Evolutionary conservation across 2,113 vertebrate species (phyloP), one percentile per base, ranked within the genome.

Genomic region (Pseudopodoces humilis): DNA sequence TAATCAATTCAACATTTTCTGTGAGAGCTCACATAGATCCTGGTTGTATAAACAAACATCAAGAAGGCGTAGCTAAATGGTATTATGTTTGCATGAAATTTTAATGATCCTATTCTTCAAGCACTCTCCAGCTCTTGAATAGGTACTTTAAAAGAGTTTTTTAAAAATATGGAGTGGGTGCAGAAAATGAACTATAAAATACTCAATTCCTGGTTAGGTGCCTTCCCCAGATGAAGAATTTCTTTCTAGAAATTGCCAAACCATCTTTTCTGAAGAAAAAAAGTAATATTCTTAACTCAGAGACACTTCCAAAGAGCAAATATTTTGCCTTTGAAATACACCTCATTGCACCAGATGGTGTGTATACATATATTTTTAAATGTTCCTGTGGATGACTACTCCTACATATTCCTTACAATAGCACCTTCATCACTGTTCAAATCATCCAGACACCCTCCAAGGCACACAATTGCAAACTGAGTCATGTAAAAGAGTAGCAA

Each of bases 331-430:
- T 87, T 85, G 93, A 93, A 95, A 92, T 88, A 90, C 77, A 97
- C 91, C 96, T 96, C 84, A 95, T 83, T 84, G 86, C 95, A 75
- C 62, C 97, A 97, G 96, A 95, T 97, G 96, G 93, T 83, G 65
- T 59, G 58, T 89, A n/a, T 91, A 84, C 75, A n/a, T 67, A 56
- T 96, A 86, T 96, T 96, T 92, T 96, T 86, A 93, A 95, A 92
- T 93, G 94, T 97, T 96, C 93, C 91, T 93, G 91, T 96, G 80
- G 92, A 83, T 92, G 83, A 88, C 86, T 92, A 94, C 95, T 90
- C 95, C 93, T 81, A 96, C 91, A 75, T 49, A 86, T 23, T 92
- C 85, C 96, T 96, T 78, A 94, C 94, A 97, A 96, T 95, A 97
- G 96, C 81, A 95, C 90, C 93, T 94, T 95, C 85, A 81, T 84